Evolutionary conservation across 2,113 vertebrate species (phyloP).

Genomic region (Scortum barcoo): DNA sequence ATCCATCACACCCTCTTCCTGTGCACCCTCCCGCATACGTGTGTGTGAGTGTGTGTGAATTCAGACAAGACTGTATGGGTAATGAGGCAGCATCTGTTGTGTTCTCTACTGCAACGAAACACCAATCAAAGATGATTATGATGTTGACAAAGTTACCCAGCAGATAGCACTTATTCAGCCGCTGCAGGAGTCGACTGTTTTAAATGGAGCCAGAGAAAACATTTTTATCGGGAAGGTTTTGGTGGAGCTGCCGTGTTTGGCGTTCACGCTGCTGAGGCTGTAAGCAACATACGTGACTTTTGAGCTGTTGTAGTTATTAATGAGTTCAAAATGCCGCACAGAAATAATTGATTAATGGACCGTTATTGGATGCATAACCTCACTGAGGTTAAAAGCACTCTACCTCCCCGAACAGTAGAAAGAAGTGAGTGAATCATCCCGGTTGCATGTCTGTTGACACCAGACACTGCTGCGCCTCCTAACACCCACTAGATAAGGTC

Average conservation of each 20-base stretch:
- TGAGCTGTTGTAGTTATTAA: constrained; percentile 18
- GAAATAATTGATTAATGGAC: constrained; percentile 12
- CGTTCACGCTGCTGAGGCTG: background rate
- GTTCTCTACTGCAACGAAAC: constrained; percentile 62
- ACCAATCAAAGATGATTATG: constrained; percentile 83
- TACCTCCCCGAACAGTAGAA: background rate
- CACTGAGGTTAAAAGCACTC: constrained; percentile 11
- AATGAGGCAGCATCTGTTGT: constrained; percentile 80
- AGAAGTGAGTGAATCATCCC: background rate
- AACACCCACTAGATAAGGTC: background rate
- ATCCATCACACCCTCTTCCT: constrained; percentile 20
- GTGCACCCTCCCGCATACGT: constrained; percentile 2
- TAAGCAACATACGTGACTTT: background rate
- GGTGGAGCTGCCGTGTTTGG: constrained; percentile 10
- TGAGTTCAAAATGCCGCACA: background rate
- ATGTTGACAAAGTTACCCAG: constrained; percentile 79
- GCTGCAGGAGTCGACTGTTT: constrained; percentile 65
- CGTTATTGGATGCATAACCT: background rate
- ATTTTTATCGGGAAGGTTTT: constrained; percentile 32
- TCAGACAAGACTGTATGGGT: constrained; percentile 57
- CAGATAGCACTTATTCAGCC: constrained; percentile 70
- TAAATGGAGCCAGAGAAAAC: constrained; percentile 42
- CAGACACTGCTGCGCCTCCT: background rate
- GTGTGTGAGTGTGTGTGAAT: constrained; percentile 17
- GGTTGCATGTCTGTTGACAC: background rate